Base-by-base conservation (phyloP, 2,888 invertebrate genomes). In the Drosophila acutilabella region DNA sequence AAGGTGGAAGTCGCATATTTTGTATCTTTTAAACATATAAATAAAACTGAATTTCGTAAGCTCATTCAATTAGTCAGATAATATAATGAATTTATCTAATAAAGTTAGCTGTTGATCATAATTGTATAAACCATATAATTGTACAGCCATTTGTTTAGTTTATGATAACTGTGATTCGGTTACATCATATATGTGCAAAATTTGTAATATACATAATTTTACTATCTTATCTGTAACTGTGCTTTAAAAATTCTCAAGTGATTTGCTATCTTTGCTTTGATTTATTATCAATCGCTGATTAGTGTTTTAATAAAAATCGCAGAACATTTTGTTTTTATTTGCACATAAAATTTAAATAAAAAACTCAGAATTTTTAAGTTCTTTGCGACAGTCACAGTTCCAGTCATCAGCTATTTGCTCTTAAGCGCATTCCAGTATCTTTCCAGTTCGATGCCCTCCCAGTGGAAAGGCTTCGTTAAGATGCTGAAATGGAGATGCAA, bases 381-480 rank as follows among this genome's bases (percentile, higher is more conserved):
- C 30, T 30, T 30, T 2, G 8, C 8, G 0, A 6, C 8, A 30
- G 30, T 30, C 8, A 30, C 30, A 30, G 8, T 30, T 30, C 8
- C 30, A 8, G 30, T 30, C 30, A 8, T 36, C 36, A 13, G 36
- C 16, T 50, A 48, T 52, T 47, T 52, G 23, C 56, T 80, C 13
- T 89, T 78, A 51, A 92, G 71, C 54, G 86, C 88, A 7, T 90
- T 79, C 91, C 92, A 90, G 78, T 95, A 95, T 38, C 86, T 89
- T 42, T 92, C 88, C 62, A 95, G 91, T 91, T 96, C 95, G 67
- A 93, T 91, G 53, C 94, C 95, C 92, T 96, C 96, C 96, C 96
- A 96, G 81, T 92, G 79, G 36, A 88, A 72, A 66, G 91, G 84
- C 74, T 92, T 92, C 20, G 93, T 78, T 74, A 93, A 93, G 57